Conservation (phyloP, 2,888 invertebrate genomes). For the Drosophila anomalata region DNA sequence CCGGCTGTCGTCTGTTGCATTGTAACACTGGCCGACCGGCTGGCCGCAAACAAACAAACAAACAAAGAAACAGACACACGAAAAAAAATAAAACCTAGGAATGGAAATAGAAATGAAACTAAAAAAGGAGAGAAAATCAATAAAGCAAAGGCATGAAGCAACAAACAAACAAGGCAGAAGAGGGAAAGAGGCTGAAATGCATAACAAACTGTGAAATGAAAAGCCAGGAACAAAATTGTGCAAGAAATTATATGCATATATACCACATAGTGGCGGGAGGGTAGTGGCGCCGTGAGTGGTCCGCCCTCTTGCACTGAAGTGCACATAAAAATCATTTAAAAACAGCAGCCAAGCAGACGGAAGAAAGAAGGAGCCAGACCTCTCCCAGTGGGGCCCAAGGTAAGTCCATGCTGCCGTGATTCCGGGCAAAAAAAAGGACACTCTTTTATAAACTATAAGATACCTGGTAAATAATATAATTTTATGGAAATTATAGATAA, state of each 20-base stretch:
- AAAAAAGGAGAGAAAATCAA: conserved; percentile 64
- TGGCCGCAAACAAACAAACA: conserved; percentile 65
- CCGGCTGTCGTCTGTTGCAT: conserved; percentile 71
- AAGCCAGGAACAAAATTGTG: conserved; percentile 45
- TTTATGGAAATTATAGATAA: neutral
- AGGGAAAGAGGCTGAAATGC: conserved; percentile 42
- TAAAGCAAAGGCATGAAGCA: conserved; percentile 59
- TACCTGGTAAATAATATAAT: neutral
- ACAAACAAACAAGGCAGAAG: conserved; percentile 42
- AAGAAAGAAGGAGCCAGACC: conserved; percentile 23
- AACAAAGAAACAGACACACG: conserved; percentile 59
- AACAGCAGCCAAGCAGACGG: conserved; percentile 59
- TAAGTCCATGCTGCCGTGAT: conserved; percentile 63
- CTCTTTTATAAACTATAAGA: neutral
- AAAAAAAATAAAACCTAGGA: conserved; percentile 20
- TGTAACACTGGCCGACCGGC: conserved; percentile 78
- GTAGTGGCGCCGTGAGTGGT: conserved; percentile 12
- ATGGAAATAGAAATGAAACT: conserved; percentile 56
- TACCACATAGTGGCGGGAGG: conserved; percentile 21
- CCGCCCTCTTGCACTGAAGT: conserved; percentile 57
- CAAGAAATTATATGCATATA: conserved; percentile 65
- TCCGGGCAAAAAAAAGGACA: conserved; percentile 37
- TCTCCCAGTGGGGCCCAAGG: conserved; percentile 47
- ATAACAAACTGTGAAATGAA: conserved; percentile 56
- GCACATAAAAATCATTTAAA: conserved; percentile 79